These are phyloP conservation scores for Ecdyonurus torrentis DNA, from an alignment of 2,888 invertebrate genomes.

Conservation along the genomic window DNA sequence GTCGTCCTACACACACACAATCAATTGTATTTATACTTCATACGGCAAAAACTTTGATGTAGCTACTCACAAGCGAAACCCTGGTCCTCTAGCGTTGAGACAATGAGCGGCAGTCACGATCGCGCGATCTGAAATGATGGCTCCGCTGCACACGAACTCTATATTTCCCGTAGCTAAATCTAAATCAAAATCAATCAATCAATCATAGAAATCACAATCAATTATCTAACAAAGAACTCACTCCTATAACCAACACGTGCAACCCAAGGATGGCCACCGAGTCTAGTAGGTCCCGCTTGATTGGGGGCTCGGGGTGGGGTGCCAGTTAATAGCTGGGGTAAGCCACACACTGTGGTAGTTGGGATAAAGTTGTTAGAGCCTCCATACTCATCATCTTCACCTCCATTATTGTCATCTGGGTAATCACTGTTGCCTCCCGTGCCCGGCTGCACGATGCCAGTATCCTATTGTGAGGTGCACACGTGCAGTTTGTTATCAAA, in stretches of 20 bases:
- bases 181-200: constrained; percentile 23
- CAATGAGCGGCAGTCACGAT: constrained; percentile 65
- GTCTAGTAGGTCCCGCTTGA: constrained; percentile 8
- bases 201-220: too few species aligned
- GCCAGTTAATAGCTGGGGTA: constrained; percentile 14
- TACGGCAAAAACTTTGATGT: too few species aligned
- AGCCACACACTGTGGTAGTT: constrained; percentile 17
- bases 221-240: too few species aligned
- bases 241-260: constrained; percentile 59
- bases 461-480: background rate
- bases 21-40: too few species aligned
- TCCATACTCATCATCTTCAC: background rate
- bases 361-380: constrained; percentile 6
- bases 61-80: constrained; percentile 51
- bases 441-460: background rate
- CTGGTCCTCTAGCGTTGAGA: constrained; percentile 56
- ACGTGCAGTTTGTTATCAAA: background rate
- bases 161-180: constrained; percentile 48
- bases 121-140: constrained; percentile 42
- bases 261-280: constrained; percentile 62
- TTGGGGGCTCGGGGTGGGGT: background rate
- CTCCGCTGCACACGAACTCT: constrained; percentile 60
- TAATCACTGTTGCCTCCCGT: background rate
- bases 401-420: constrained; percentile 6
- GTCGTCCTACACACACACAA: constrained; percentile 37